Evolutionary conservation across 2,888 invertebrate species (phyloP), one percentile per base, ranked within the genome.

Genomic region (Drosophila vallismaia): DNA sequence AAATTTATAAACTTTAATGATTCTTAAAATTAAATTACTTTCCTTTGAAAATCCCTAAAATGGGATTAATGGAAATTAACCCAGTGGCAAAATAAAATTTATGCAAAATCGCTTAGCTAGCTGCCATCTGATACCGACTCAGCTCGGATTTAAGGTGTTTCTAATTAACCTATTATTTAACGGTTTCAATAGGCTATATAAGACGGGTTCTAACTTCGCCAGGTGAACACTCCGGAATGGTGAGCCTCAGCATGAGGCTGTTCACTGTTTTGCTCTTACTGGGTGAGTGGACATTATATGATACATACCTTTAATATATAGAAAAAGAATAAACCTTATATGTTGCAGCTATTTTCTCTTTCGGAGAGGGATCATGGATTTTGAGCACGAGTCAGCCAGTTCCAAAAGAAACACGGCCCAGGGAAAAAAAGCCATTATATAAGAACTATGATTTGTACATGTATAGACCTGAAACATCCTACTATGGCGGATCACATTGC

Each of bases 91-190:
- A 40, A 14, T 40, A 26, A 44, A 69, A 48, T 55, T 55, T 70
- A 55, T 60, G 42, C 38, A 19, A 26, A 29, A 24, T n/a, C 45
- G 40, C 48, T 48, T 48, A 14, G n/a, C 62, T 19, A 36, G 7
- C 31, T 48, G 46, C 60, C 29, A 50, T 55, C 33, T 28, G 4
- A 48, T 19, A 68, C 66, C 51, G 40, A 4, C 28, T 51, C 24
- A 51, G 57, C 71, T 38, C 56, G 26, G 45, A 57, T 51, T 57
- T 58, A n/a, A 71, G 9, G 46, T 55, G 54, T 51, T 63, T 71
- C 45, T 50, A 64, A 71, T 71, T 63, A 70, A 71, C 71, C 72
- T 58, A 59, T 48, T 57, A 71, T 33, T 40, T 19, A 45, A 40
- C 38, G 46, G 48, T 52, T 52, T 36, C 42, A 49, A 19, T 33